Conservation (phyloP, 1,140 invertebrate species). For the Homalodisca vitripennis region DNA sequence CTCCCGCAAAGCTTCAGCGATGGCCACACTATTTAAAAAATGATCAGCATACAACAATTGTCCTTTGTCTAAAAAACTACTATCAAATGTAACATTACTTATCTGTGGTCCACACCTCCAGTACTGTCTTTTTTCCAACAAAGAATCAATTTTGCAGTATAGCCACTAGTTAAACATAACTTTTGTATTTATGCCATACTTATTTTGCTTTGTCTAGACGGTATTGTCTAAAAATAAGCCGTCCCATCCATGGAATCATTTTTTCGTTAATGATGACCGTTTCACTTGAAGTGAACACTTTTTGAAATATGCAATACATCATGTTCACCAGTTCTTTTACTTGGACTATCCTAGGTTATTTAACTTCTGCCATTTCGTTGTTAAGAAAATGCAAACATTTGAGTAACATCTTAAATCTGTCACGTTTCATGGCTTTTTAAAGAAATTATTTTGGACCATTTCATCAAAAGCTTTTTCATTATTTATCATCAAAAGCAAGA, state of each 20-base stretch:
- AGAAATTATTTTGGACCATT: not conserved
- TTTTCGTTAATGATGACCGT: not conserved
- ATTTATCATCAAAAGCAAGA: not conserved
- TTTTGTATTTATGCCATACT: not conserved
- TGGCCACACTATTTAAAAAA: not conserved
- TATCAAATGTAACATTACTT: not conserved
- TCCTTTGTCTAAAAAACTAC: not conserved
- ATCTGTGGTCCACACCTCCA: too few relatives aligned
- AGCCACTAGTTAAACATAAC: not conserved
- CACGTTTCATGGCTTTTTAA: too few relatives aligned
- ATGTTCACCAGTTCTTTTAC: not conserved
- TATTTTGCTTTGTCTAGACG: not conserved
- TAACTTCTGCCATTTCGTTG: too few relatives aligned
- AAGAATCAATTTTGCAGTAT: not conserved
- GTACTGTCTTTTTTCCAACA: not conserved
- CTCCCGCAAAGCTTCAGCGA: not conserved
- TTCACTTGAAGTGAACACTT: not conserved
- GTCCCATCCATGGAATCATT: not conserved
- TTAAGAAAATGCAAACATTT: not conserved
- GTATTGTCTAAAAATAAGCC: not conserved
- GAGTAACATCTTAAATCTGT: not conserved
- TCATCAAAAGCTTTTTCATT: not conserved
- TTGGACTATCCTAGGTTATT: not conserved
- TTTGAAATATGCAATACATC: not conserved
- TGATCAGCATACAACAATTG: too few relatives aligned